Evolutionary conservation across 1,140 invertebrate genomes (phyloP).

Genomic region (Drosophila arawakana): DNA sequence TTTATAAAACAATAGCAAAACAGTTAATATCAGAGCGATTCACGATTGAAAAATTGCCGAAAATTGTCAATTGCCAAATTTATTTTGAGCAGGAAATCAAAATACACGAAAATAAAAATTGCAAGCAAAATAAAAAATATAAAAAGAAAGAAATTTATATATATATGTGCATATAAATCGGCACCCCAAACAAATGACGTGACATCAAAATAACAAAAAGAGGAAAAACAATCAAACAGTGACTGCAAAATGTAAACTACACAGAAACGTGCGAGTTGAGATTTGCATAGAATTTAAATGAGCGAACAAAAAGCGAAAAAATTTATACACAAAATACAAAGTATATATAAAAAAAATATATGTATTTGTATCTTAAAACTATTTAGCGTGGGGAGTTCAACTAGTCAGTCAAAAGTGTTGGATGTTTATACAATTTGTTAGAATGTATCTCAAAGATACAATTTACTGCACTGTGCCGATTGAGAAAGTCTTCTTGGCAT

Average conservation of each 20-base stretch:
- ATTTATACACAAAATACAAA: slow-evolving; percentile 1
- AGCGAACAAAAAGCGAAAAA: neutral
- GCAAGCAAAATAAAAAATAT: slow-evolving; percentile 20
- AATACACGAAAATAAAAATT: slow-evolving; percentile 19
- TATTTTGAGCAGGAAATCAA: slow-evolving; percentile 61
- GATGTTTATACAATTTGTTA: slow-evolving; percentile 2
- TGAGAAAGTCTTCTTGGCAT: slow-evolving; percentile 16
- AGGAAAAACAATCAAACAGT: slow-evolving; percentile 46
- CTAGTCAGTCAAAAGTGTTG: neutral
- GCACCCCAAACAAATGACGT: slow-evolving; percentile 62
- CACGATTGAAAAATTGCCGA: slow-evolving; percentile 36
- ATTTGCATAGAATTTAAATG: slow-evolving; percentile 75
- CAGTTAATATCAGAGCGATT: slow-evolving; percentile 26
- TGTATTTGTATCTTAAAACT: neutral
- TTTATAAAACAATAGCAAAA: slow-evolving; percentile 44
- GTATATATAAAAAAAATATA: slow-evolving; percentile 4
- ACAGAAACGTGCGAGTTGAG: slow-evolving; percentile 63
- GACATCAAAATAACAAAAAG: slow-evolving; percentile 55
- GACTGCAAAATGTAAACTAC: slow-evolving; percentile 64
- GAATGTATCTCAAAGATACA: neutral
- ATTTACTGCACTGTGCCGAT: neutral
- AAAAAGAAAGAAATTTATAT: neutral
- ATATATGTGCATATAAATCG: slow-evolving; percentile 20
- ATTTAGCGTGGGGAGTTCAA: neutral
- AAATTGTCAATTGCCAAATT: slow-evolving; percentile 51